Evolutionary conservation across 2,888 invertebrate genomes (phyloP), one percentile per base, ranked within the genome.

Genomic region (Papilio protenor): DNA sequence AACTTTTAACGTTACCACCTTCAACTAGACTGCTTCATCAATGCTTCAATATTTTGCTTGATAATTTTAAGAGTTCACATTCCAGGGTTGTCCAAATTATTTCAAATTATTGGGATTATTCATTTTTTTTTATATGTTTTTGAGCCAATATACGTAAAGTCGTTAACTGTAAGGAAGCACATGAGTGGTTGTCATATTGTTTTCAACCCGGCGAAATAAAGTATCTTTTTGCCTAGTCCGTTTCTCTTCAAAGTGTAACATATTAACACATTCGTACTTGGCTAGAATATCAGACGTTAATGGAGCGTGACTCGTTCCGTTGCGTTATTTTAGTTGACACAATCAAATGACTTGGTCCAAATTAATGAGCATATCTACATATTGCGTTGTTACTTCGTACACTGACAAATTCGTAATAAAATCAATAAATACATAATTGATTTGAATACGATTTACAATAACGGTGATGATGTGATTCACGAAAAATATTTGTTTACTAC

Each of bases 241-340:
- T 61, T 27, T 16, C 61, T 61, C 6, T 27, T 27, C 16, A 61
- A 61, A 61, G 61, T 52, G 27, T 18, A 52, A 47, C 18, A 61
- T 52, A 69, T 66, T 66, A 64, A 64, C 52, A 23, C 49, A 72
- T 23, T 27, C 45, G 73, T 66, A 47, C 70, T 77, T 69, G 73
- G 73, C 66, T 27, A 66, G 70, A 59, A 74, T 74, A 70, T 70
- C 49, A 52, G 70, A 70, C 52, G 71, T 49, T 52, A 70, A 77
- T 74, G 55, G 77, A 61, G 40, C 77, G 77, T 74, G 77, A 77
- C 70, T 77, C 14, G 23, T 33, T 55, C 55, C n/a, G 72, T 33
- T 66, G 73, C 66, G 64, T 73, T 77, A 73, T 73, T 77, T 73
- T 33, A 49, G 66, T 55, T 77, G 64, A 64, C 45, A 77, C 64